A percentile compares a stretch with the other conserved stretches of the same genome.
Conservation (phyloP, 2,113 vertebrate genomes). For the Morphnarchus princeps region DNA sequence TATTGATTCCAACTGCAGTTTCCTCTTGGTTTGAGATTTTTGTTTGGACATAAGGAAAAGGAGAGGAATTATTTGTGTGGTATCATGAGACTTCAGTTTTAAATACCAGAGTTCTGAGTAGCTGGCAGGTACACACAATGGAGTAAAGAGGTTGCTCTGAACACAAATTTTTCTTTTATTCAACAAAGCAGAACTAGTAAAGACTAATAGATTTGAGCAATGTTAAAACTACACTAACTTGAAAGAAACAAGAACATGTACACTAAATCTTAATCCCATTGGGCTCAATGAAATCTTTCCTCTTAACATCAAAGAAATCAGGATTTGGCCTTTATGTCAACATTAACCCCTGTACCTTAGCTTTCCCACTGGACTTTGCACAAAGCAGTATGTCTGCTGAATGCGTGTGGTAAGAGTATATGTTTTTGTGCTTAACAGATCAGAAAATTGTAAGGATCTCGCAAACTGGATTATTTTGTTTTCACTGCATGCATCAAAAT, state of each 20-base stretch:
- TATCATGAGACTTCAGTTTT: background rate
- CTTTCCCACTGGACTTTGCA: background rate
- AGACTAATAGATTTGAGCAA: background rate
- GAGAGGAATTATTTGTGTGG: background rate
- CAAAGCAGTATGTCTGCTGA: background rate
- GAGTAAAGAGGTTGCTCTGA: background rate
- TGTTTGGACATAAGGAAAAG: background rate
- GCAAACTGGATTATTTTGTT: background rate
- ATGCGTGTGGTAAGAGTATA: background rate
- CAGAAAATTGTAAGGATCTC: background rate
- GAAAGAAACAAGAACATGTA: slow-evolving; percentile 21
- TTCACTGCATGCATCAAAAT: background rate
- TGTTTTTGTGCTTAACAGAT: background rate
- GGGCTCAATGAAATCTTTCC: slow-evolving; percentile 6
- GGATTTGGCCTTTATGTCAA: slow-evolving; percentile 30
- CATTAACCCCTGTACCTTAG: slow-evolving; percentile 9
- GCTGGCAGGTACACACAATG: background rate
- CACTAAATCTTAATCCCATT: slow-evolving; percentile 9
- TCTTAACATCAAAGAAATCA: slow-evolving; percentile 44
- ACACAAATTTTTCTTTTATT: background rate
- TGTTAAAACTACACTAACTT: background rate
- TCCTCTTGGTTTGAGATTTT: background rate
- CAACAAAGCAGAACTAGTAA: background rate
- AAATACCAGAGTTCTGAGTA: background rate
- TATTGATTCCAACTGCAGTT: background rate